These are phyloP conservation scores for Hermatobates lingyangjiaoensis DNA, from an alignment of 1,140 invertebrate species.

Conservation along the genomic window DNA sequence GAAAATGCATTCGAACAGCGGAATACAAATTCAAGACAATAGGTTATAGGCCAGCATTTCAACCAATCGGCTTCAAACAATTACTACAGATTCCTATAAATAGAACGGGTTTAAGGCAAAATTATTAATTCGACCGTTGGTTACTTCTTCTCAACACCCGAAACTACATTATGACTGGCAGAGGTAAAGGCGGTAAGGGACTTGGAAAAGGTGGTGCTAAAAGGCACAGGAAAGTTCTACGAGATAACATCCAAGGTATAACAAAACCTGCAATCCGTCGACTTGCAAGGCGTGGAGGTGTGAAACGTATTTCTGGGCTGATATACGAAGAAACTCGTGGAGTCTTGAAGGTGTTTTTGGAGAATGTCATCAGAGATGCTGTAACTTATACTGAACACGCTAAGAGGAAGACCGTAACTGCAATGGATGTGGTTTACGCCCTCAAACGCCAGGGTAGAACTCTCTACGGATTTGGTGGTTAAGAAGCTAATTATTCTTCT, in stretches of 20 bases:
- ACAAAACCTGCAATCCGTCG: constrained; percentile 37
- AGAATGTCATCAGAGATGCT: constrained; percentile 63
- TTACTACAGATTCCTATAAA: no score
- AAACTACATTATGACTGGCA: constrained; percentile 37
- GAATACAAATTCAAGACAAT: no score
- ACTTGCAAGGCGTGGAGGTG: constrained; percentile 49
- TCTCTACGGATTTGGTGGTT: constrained; percentile 42
- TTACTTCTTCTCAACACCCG: no score
- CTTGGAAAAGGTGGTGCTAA: constrained; percentile 47
- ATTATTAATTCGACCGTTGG: no score
- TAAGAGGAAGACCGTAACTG: constrained; percentile 64
- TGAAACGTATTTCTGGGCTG: constrained; percentile 42
- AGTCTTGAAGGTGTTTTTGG: constrained; percentile 59
- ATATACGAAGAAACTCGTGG: constrained; percentile 36
- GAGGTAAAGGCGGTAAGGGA: constrained; percentile 46
- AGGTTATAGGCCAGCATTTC: no score
- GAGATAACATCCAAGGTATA: constrained; percentile 58
- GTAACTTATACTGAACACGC: constrained; percentile 70
- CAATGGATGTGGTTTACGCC: constrained; percentile 75
- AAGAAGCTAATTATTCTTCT: no score
- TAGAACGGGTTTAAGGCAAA: no score
- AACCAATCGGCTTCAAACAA: no score
- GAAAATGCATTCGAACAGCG: no score
- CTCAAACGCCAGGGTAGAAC: constrained; percentile 62
- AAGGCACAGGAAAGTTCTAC: constrained; percentile 42